Conservation (phyloP, 2,797 vertebrate species). For the Zalophus californianus region DNA sequence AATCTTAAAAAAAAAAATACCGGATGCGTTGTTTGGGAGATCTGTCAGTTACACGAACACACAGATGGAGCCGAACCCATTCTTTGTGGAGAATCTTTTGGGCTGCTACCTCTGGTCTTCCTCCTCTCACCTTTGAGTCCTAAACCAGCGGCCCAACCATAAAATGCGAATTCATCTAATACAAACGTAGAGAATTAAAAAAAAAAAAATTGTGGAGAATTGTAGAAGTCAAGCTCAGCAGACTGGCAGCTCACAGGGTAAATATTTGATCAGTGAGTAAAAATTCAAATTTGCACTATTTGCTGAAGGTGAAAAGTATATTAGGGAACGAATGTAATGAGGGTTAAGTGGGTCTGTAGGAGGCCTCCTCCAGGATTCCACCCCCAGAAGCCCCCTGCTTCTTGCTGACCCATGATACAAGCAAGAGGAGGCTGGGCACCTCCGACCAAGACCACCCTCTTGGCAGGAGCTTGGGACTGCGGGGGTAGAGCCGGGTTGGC, state of each 20-base stretch:
- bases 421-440: not conserved
- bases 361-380: constrained; percentile 58
- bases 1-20: not conserved
- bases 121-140: constrained; percentile 19
- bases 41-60: not conserved
- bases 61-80: not conserved
- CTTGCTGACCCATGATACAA: constrained; percentile 23
- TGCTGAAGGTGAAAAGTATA: constrained; percentile 84
- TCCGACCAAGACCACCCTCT: not conserved
- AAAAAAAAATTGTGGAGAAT: constrained; percentile 65
- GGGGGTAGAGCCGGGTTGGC: not conserved
- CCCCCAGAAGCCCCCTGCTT: constrained; percentile 45
- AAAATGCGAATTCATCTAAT: constrained; percentile 78
- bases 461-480: not conserved
- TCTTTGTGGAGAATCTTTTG: not conserved
- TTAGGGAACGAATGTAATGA: constrained; percentile 80
- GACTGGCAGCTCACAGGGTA: constrained; percentile 79
- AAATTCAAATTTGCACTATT: constrained; percentile 84
- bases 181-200: constrained; percentile 70
- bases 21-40: not conserved
- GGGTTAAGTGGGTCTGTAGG: constrained; percentile 76
- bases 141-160: constrained; percentile 11
- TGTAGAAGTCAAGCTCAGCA: constrained; percentile 69
- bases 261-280: constrained; percentile 85
- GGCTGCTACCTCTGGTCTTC: constrained; percentile 2